Base-by-base conservation (phyloP, 2,113 vertebrate species). In the Hyla sarda region DNA sequence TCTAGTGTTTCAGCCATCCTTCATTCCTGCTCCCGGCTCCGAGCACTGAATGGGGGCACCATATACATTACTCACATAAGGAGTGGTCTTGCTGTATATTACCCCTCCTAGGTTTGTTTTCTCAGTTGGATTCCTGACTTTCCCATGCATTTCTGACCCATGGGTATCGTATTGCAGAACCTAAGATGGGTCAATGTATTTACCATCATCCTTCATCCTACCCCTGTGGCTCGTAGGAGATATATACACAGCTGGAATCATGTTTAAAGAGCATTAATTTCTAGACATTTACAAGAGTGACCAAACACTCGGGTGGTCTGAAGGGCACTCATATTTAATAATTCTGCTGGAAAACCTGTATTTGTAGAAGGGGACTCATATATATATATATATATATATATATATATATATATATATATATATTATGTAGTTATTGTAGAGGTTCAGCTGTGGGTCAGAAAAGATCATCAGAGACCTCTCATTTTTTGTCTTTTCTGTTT, bases 61-160 rank as follows among this genome's bases (percentile, higher is more conserved):
- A 9, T 50, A 47, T 80, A 28, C 47, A 56, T 3, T 86, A 60
- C 80, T 80, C 56, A 80, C 48, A 47, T 86, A 25, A 56, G 17
- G 25, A 76, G 30, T 23, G 52, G 37, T 19, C 23, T 25, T 71
- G 16, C 47, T 2, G 73, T 67, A 65, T 69, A 56, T 41, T 56
- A 72, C 65, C 34, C 34, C 25, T 58, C 73, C 16, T 23, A 48
- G 52, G 34, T 21, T 52, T 60, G 69, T 75, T 60, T 75, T 60
- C 65, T 30, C 75, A 72, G 75, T 71, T 45, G 58, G 62, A 3
- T 41, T 65, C 82, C 45, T 12, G 56, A 16, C 47, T 62, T 74
- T 86, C 84, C 75, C 84, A 80, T 54, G 76, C 50, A 73, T 58
- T 13, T 32, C 30, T 86, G 84, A 81, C 84, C 65, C 45, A 0